These are phyloP conservation scores for Turritopsis dohrnii DNA, from an alignment of 30 jellyfish, hydroid and myxozoan genomes.

Conservation along the genomic window DNA sequence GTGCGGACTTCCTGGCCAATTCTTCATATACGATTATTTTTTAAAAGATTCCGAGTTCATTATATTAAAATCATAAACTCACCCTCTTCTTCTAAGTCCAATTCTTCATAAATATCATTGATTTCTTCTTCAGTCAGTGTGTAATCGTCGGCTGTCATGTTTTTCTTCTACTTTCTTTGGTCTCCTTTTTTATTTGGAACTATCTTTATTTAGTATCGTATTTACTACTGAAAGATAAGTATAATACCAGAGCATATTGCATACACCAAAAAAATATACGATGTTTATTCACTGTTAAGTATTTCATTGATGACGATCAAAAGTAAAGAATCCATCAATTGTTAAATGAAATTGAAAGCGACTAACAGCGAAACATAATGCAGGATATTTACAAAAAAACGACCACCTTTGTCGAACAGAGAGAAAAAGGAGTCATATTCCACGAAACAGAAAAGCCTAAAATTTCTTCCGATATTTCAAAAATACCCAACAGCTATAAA, in stretches of 20 bases:
- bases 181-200: background rate
- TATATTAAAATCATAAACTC: background rate
- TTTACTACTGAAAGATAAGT: background rate
- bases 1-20: no score
- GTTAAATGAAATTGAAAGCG: background rate
- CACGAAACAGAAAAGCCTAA: background rate
- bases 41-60: no score
- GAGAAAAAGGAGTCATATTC: background rate
- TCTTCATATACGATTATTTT: no score
- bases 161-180: background rate
- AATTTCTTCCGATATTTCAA: background rate
- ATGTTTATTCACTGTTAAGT: no score
- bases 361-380: background rate
- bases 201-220: background rate
- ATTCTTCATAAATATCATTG: constrained; percentile 34
- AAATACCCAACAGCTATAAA: background rate
- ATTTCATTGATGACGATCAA: no score
- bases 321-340: background rate
- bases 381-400: background rate
- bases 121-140: constrained; percentile 1
- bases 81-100: constrained; percentile 77
- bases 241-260: no score
- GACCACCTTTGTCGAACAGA: background rate
- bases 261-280: no score
- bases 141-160: background rate